These are phyloP conservation scores for Dolichallabes microphthalmus DNA, from an alignment of 2,113 vertebrate species.

Conservation along the genomic window DNA sequence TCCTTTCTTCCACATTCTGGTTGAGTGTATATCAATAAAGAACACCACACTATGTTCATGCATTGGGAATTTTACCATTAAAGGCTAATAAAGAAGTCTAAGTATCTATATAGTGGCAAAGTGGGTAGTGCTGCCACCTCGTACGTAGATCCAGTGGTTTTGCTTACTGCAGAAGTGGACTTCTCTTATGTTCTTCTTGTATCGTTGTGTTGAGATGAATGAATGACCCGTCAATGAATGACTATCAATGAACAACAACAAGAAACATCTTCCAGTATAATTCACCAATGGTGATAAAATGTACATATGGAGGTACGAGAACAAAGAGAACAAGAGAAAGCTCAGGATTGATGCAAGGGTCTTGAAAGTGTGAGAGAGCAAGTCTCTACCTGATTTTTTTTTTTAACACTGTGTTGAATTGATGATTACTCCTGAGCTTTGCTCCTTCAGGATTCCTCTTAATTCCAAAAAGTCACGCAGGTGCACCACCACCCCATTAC, in stretches of 20 bases:
- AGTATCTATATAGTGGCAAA: background rate
- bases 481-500: no score
- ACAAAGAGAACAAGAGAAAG: background rate
- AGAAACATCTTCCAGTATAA: background rate
- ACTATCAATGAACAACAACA: background rate
- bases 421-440: background rate
- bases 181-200: background rate
- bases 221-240: background rate
- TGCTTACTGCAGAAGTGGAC: background rate
- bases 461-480: no score
- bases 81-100: background rate
- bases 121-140: background rate
- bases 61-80: background rate
- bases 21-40: background rate
- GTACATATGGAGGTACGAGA: background rate
- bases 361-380: background rate
- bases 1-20: no score
- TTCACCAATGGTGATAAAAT: background rate
- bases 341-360: background rate
- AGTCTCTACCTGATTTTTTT: background rate
- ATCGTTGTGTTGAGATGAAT: background rate
- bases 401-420: background rate
- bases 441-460: no score
- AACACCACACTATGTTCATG: background rate
- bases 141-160: background rate